Conservation (phyloP, 1,140 invertebrate genomes). For the Heliothis virescens region DNA sequence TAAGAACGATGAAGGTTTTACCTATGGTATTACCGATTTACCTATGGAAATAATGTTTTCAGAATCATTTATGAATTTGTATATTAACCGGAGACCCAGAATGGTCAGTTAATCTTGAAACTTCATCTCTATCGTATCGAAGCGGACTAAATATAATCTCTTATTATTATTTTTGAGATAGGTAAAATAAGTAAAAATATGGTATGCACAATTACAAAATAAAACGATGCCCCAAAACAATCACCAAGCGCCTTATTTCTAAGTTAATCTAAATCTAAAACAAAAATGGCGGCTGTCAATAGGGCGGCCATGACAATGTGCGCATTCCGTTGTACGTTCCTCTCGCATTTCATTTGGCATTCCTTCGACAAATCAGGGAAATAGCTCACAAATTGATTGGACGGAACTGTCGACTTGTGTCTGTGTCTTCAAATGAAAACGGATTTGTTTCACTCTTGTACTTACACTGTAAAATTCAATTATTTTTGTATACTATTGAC, state of each 20-base stretch:
- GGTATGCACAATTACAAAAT: neutral
- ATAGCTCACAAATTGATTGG: constrained; percentile 33
- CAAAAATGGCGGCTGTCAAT: constrained; percentile 23
- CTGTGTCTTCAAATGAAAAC: neutral
- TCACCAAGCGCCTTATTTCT: neutral
- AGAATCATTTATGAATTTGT: too few species aligned
- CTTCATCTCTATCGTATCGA: too few species aligned
- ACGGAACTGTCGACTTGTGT: constrained; percentile 14
- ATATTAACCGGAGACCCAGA: too few species aligned
- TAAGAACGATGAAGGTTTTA: too few species aligned
- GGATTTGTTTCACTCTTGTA: too few species aligned
- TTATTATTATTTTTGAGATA: too few species aligned
- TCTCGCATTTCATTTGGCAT: constrained; percentile 40
- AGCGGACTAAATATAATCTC: too few species aligned
- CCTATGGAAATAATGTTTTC: too few species aligned
- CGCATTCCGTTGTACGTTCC: constrained; percentile 33
- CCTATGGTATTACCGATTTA: too few species aligned
- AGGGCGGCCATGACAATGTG: constrained; percentile 10
- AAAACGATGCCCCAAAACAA: neutral
- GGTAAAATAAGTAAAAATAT: neutral
- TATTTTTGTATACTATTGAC: too few species aligned
- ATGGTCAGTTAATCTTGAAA: too few species aligned
- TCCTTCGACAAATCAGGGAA: constrained; percentile 36
- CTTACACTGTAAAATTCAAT: too few species aligned
- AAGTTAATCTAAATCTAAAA: constrained; percentile 1